Base-by-base conservation (phyloP, 2,888 invertebrate species). In the Patella pellucida region DNA sequence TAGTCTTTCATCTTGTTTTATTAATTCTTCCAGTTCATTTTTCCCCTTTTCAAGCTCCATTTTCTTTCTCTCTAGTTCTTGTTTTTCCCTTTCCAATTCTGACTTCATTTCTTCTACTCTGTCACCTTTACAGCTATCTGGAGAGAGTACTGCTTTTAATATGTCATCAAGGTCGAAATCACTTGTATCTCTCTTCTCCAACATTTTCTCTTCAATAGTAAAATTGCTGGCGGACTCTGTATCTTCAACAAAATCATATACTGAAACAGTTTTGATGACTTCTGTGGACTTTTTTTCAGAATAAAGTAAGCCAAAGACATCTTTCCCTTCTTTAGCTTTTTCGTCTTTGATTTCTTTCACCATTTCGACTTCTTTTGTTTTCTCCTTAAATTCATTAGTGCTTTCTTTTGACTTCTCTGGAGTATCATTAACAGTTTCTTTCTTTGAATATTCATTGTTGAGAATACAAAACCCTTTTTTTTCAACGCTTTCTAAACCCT, bases 381-480 rank as follows among this genome's bases (percentile, higher is more conserved):
- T 69, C 69, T 41, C 51, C 3, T 41, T 51, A 3, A 41, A 69
- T 62, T 74, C 56, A 67, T 74, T 74, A 3, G 52, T 15, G n/a
- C 67, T 71, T 50, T 16, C 56, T n/a, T 69, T 71, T 50, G 50
- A 23, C 41, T 73, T 62, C 71, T 90, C 91, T 75, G 90, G 90
- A 82, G 92, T 91, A 9, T 90, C 54, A 1, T 27, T 31, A 14
- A 71, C 12, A 19, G 52, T 50, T 19, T 52, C n/a, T n/a, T 16
- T 71, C 15, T n/a, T n/a, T 71, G 71, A 19, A 41, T 41, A 5
- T 41, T 41, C 41, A 41, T 41, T 41, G 41, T 41, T 41, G 41
- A 9, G 41, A 41, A 41, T 9, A 41, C 41, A 41, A 41, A 9
- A 41, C 7, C 0, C 41, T 62, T 62, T 23, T 23, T 62, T 14